Base-by-base conservation (phyloP, 2,888 invertebrate genomes). In the Cetonia aurata region DNA sequence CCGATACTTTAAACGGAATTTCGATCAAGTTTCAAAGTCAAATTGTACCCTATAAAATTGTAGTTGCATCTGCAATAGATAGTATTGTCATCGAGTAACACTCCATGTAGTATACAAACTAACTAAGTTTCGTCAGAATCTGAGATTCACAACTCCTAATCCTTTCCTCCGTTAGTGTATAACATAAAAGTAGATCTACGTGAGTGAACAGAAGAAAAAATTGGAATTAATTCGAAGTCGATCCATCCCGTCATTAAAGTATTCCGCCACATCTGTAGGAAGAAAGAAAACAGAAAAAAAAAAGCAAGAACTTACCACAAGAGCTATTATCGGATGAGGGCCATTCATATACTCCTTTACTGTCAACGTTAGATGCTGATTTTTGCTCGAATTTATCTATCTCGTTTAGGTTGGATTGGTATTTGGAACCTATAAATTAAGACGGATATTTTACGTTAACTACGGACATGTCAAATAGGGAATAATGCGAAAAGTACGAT, bases 361-460 rank as follows among this genome's bases (percentile, higher is more conserved):
- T 80, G 73, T 84, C 83, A 53, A 78, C 76, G 59, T 84, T 83
- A 9, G 81, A 79, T 79, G 87, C 87, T 71, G 91, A 89, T 85
- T 93, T 93, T 83, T 92, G 92, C 84, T 93, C 92, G 66, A 92
- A 92, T 85, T 92, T 93, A 83, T 91, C 93, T 82, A 93, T 92
- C 85, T 93, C 92, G 83, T 93, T 93, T 81, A 93, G 85, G 79
- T 86, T 87, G 75, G 92, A 92, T 85, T 91, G 91, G 83, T 92
- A 92, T 83, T 92, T 92, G 75, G 91, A 90, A 83, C 92, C 92
- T 91, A 87, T 79, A 86, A 85, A 79, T 81, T 80, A 78, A 74
- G 78, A 78, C 19, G 60, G 70, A 50, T 46, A 55, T 62, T 62
- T 50, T 15, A 33, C 50, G 62, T 50, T 48, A 60, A 52, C 19